phyloP scores from a whole-genome alignment of 2,113 vertebrate genomes.

The Megalops atlanticus region DNA sequence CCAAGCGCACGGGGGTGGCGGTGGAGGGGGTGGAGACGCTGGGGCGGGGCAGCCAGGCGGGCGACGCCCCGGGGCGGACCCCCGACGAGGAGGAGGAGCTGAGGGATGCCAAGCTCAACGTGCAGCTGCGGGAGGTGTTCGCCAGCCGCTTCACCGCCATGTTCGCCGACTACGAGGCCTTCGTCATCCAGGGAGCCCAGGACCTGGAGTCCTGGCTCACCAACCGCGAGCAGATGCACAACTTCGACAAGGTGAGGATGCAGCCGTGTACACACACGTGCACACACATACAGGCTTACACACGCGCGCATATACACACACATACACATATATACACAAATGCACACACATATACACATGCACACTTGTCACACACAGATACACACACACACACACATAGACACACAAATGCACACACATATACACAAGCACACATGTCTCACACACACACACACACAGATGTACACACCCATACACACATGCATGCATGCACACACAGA shows the following conservation, averaged over 20 bases:
- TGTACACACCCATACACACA: no score
- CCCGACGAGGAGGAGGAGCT: slow-evolving; percentile 78
- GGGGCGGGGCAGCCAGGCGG: slow-evolving; percentile 48
- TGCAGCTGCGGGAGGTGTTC: slow-evolving; percentile 92
- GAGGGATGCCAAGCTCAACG: slow-evolving; percentile 81
- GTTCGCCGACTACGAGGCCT: slow-evolving; percentile 91
- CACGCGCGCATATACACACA: neutral
- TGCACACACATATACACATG: neutral
- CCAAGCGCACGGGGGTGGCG: slow-evolving; percentile 79
- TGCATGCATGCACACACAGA: no score
- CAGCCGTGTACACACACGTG: neutral
- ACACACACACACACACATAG: no score
- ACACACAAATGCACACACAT: no score
- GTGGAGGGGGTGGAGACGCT: slow-evolving; percentile 76
- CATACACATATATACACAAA: neutral
- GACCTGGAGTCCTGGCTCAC: slow-evolving; percentile 94
- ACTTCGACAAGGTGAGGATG: slow-evolving; percentile 92
- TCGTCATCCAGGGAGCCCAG: slow-evolving; percentile 86
- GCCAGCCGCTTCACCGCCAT: slow-evolving; percentile 87
- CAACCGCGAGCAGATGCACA: slow-evolving; percentile 90
- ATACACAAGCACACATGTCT: no score
- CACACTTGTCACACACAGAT: neutral
- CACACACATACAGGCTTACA: neutral
- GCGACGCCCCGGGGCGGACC: slow-evolving; percentile 35
- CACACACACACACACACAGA: no score